phyloP scores from a whole-genome alignment of 2,113 vertebrate genomes.

The Chauna torquata region DNA sequence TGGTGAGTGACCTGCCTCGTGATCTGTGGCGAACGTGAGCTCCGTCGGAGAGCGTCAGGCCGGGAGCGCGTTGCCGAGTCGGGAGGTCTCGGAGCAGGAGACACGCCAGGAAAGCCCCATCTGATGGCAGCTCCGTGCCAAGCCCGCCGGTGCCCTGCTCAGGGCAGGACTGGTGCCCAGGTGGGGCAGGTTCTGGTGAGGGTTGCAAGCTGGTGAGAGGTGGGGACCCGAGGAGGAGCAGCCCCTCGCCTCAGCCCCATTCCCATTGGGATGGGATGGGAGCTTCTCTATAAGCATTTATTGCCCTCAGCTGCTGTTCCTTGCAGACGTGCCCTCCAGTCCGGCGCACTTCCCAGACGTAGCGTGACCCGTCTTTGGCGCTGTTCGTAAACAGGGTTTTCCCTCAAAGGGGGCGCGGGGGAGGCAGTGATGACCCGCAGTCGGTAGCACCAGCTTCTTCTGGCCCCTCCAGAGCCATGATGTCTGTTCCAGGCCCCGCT shows the following conservation, averaged over 20 bases:
- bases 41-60: accelerated
- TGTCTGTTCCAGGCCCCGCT: constrained; percentile 1
- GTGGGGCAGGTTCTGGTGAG: not conserved
- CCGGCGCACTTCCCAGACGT: not conserved
- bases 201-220: too few species aligned
- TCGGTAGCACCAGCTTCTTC: not conserved
- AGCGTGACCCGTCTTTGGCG: not conserved
- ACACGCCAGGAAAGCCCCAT: not conserved
- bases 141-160: too few species aligned
- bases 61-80: accelerated
- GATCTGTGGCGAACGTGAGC: not conserved
- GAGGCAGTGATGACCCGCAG: not conserved
- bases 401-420: not conserved
- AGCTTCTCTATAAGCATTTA: not conserved
- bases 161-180: not conserved
- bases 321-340: not conserved
- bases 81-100: not conserved
- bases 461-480: not conserved
- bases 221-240: not conserved
- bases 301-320: not conserved
- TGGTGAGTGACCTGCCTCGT: not conserved
- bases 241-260: not conserved
- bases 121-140: not conserved
- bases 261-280: not conserved
- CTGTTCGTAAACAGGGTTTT: not conserved